These are phyloP conservation scores for Monarcha castaneiventris DNA, from an alignment of 2,113 vertebrate species.

Conservation along the genomic window DNA sequence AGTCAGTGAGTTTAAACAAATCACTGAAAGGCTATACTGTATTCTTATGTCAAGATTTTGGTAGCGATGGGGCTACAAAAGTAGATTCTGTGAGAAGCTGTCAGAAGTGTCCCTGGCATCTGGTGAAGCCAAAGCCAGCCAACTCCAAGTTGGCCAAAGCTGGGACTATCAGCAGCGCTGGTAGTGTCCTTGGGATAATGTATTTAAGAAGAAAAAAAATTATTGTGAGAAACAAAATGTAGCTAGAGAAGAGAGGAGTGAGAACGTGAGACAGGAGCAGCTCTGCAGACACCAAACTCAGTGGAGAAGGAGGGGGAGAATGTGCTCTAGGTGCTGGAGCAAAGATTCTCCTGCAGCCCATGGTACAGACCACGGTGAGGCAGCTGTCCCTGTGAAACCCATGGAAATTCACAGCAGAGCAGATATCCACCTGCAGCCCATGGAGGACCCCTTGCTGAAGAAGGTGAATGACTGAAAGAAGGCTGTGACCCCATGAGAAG, in stretches of 20 bases:
- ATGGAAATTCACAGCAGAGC: not conserved
- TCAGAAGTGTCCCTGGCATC: not conserved
- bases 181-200: not conserved
- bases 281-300: not conserved
- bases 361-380: not conserved
- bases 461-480: not conserved
- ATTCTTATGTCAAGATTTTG: not conserved
- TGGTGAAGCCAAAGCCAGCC: not conserved
- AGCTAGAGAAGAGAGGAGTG: not conserved
- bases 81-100: not conserved
- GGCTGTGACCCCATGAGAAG: not conserved
- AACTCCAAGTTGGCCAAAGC: not conserved
- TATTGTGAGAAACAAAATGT: not conserved
- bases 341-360: not conserved
- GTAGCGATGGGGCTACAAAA: not conserved
- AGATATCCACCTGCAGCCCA: not conserved
- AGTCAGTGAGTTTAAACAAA: not conserved
- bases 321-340: not conserved
- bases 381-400: not conserved
- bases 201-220: not conserved
- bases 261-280: not conserved
- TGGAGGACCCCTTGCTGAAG: not conserved
- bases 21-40: not conserved
- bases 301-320: not conserved
- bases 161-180: not conserved